Percentiles rank a stretch among this genome's conserved stretches.
Conservation (phyloP, 2,797 vertebrate species). For the Uromys caudimaculatus region DNA sequence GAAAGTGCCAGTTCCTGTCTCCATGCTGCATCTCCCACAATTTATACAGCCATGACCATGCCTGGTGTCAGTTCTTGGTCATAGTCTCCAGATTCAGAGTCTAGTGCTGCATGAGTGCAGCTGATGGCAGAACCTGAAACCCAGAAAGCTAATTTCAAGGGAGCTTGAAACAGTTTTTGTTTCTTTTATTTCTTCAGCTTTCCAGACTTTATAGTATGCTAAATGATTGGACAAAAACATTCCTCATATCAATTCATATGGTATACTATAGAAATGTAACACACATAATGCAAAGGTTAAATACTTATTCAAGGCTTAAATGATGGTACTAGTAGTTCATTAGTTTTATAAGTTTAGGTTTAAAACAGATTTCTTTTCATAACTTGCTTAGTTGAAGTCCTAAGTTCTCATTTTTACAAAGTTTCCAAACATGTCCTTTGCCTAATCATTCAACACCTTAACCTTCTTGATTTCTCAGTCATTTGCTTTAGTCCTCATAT, state of each 20-base stretch:
- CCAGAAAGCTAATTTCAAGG: background rate
- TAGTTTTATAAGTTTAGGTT: background rate
- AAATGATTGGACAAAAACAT: background rate
- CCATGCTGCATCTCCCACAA: background rate
- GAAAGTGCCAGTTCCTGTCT: background rate
- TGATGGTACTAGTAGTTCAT: background rate
- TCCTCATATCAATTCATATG: background rate
- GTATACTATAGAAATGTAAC: background rate
- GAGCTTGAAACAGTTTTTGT: background rate
- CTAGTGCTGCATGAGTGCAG: background rate
- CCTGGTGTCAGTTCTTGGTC: background rate
- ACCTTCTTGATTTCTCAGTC: background rate
- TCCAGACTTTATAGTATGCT: background rate
- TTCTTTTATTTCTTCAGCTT: background rate
- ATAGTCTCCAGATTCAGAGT: slow-evolving; percentile 4
- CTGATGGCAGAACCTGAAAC: background rate
- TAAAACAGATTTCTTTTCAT: background rate
- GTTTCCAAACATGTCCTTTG: background rate
- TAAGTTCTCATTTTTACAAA: background rate
- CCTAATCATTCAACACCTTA: background rate
- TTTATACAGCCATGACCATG: background rate
- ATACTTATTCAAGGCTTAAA: background rate
- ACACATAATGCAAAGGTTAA: background rate
- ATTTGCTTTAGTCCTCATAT: background rate
- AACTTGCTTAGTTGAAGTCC: background rate